phyloP scores from a whole-genome alignment of 1,140 invertebrate species.

The Lepidurus couesii region DNA sequence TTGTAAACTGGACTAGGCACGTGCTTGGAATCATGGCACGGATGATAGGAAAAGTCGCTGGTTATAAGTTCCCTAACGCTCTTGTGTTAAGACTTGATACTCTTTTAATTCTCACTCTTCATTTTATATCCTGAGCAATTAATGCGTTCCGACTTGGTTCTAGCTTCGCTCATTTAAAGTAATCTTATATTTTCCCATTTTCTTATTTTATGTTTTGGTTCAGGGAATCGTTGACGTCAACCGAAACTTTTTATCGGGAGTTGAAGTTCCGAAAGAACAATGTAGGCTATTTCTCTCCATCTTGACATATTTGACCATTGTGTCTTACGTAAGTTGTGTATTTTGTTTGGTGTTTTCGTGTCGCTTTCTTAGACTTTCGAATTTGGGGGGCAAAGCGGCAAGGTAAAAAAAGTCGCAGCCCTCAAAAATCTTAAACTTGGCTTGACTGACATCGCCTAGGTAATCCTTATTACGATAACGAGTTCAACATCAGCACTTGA shows the following conservation, averaged over 20 bases:
- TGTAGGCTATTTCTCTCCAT: neutral
- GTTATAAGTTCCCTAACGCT: no score
- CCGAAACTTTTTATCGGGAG: neutral
- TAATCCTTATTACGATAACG: constrained; percentile 6
- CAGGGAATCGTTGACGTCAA: neutral
- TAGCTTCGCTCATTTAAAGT: no score
- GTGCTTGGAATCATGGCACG: no score
- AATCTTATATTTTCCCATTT: no score
- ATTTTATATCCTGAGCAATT: no score
- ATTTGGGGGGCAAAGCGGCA: neutral
- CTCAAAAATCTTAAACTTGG: neutral
- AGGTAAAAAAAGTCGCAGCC: neutral
- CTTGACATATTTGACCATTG: neutral
- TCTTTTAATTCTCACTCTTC: no score
- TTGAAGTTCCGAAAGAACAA: neutral
- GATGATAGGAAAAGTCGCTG: no score
- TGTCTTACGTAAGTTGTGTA: neutral
- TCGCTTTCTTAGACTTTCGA: neutral
- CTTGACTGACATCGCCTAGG: constrained; percentile 11
- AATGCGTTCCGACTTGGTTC: no score
- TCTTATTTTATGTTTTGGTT: neutral
- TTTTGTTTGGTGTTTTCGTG: neutral
- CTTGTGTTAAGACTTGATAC: no score
- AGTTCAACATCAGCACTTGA: neutral
- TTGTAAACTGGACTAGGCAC: no score